Evolutionary conservation across 2,888 invertebrate genomes (phyloP), one percentile per base, ranked within the genome.

Genomic region (Habrosyne pyritoides): DNA sequence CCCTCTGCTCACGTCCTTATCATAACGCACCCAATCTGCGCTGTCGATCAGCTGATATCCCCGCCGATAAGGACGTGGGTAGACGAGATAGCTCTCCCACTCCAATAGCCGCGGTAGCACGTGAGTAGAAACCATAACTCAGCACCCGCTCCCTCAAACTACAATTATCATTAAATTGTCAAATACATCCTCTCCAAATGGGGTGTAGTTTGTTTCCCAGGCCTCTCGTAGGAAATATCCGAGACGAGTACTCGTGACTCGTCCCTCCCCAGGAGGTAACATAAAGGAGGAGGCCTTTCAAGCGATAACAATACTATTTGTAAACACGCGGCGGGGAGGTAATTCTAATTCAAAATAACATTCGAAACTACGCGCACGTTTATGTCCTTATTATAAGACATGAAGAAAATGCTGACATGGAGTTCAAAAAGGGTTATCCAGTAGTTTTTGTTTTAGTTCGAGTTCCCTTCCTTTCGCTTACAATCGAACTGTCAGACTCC

Each of bases 51-150:
- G n/a, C 36, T 3, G 18, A 42, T 42, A 42, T 42, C 42, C 36
- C 42, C 2, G 18, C 42, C 0, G 33, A 33, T 33, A 18, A 42
- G 18, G 18, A 8, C 18, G 42, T 8, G 42, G 42, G 42, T 42
- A 18, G 18, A 33, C 33, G 5, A n/a, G 33, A n/a, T n/a, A n/a
- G 33, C 14, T 18, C 18, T 18, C 5, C 7, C n/a, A 14, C 8
- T 18, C 42, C 18, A 7, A 18, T 8, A 14, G 42, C 42, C 42
- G 42, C 42, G 18, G 42, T 18, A 18, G 42, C 14, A 42, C 42
- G 42, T 42, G 42, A 42, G 42, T 42, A 18, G 42, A 42, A 18
- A 8, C 42, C 42, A 42, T 42, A 18, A 42, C 42, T 42, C 42
- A 18, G 18, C 42, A n/a, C 33, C n/a, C 33, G 18, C 18, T 18